Evolutionary conservation across 2,113 vertebrate genomes (phyloP).

Genomic region (Polypterus bichir): DNA sequence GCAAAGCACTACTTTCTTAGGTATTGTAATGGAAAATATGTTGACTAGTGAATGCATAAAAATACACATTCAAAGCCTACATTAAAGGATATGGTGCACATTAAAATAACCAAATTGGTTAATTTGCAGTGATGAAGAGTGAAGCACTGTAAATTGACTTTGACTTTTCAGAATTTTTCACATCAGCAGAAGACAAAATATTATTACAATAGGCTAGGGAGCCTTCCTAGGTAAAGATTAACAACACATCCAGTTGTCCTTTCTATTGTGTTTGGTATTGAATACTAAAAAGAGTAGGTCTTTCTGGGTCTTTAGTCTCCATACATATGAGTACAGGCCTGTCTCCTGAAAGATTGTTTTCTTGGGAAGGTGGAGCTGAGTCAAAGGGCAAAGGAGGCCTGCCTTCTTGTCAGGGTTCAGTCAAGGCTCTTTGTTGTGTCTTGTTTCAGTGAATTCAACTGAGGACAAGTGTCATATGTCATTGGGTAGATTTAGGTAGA

Average conservation of each 20-base stretch:
- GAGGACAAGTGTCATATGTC: slow-evolving; percentile 32
- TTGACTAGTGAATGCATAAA: too few relatives aligned
- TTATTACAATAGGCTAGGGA: too few relatives aligned
- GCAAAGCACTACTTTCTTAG: too few relatives aligned
- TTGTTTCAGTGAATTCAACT: slow-evolving; percentile 58
- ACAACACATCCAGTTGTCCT: slow-evolving; percentile 25
- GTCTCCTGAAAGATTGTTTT: slow-evolving; percentile 29
- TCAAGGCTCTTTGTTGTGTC: slow-evolving; percentile 44
- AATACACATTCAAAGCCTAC: too few relatives aligned
- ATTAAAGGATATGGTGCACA: too few relatives aligned
- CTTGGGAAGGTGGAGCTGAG: slow-evolving; percentile 26
- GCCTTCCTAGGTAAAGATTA: too few relatives aligned
- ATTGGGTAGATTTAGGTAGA: slow-evolving; percentile 36
- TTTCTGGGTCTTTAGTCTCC: slow-evolving; percentile 20
- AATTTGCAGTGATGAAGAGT: too few relatives aligned
- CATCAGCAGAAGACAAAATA: too few relatives aligned
- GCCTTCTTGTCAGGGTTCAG: slow-evolving; percentile 34
- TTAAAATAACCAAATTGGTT: too few relatives aligned
- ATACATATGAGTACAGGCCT: slow-evolving; percentile 34
- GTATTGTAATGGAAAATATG: too few relatives aligned
- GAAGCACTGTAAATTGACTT: too few relatives aligned
- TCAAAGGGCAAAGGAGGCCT: slow-evolving; percentile 41
- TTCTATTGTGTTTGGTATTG: slow-evolving; percentile 41
- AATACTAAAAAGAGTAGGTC: slow-evolving; percentile 38
- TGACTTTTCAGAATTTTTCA: too few relatives aligned